Conservation (phyloP, 35 echinoderm and acorn worm species). For the Acanthaster planci region DNA sequence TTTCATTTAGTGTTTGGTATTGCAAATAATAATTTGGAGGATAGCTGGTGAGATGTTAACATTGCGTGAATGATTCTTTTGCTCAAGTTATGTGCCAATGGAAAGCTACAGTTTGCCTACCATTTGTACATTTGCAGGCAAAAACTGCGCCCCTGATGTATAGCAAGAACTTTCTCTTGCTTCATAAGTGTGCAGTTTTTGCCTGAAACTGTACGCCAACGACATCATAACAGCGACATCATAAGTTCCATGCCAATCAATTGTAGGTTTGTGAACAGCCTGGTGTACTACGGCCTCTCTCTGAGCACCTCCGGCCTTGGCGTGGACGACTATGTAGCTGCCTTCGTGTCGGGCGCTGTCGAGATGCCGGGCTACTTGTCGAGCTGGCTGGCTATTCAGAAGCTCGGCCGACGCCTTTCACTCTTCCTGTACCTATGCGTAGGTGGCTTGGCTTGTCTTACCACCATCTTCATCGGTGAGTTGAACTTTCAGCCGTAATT, state of each 20-base stretch:
- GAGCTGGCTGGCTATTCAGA: slow-evolving; percentile 33
- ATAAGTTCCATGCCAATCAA: not conserved
- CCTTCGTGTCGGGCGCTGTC: slow-evolving; percentile 51
- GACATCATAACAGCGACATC: too few relatives aligned
- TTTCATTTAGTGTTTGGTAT: too few relatives aligned
- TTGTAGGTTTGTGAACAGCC: slow-evolving; percentile 55
- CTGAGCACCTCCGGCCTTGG: slow-evolving; percentile 56
- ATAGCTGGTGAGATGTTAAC: too few relatives aligned
- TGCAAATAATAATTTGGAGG: too few relatives aligned
- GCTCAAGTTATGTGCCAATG: too few relatives aligned
- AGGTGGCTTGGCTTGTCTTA: slow-evolving; percentile 51
- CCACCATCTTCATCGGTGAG: slow-evolving; percentile 51
- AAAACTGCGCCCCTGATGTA: too few relatives aligned
- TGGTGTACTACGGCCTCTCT: slow-evolving; percentile 63
- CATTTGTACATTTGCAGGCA: too few relatives aligned
- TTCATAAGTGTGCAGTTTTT: too few relatives aligned
- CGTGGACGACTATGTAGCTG: slow-evolving; percentile 49
- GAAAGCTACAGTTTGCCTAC: too few relatives aligned
- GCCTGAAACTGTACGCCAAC: too few relatives aligned
- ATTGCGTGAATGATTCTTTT: too few relatives aligned
- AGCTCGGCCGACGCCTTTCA: slow-evolving; percentile 31
- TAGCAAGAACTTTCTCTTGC: too few relatives aligned
- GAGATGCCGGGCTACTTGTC: slow-evolving; percentile 57
- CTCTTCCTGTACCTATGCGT: slow-evolving; percentile 16
- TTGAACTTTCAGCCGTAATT: not conserved